A percentile compares a stretch with the other conserved stretches of the same genome.
phyloP scores from a whole-genome alignment of 2,888 invertebrate genomes.

The Morinoia aosen region DNA sequence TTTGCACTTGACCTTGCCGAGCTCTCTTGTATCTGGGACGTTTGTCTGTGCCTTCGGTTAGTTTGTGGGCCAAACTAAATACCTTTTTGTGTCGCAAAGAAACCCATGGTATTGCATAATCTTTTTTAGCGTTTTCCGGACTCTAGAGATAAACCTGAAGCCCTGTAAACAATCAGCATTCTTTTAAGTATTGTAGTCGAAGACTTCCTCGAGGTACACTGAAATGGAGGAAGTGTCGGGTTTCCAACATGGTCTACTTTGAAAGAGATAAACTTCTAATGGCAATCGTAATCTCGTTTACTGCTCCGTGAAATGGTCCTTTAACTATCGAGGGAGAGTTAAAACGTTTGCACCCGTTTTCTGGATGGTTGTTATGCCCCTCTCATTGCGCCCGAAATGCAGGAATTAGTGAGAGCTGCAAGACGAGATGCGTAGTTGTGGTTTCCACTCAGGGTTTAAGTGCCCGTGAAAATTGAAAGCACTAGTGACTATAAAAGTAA shows the following conservation, averaged over 20 bases:
- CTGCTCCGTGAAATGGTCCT: background rate
- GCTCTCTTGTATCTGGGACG: background rate
- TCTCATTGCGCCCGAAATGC: background rate
- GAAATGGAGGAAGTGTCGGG: background rate
- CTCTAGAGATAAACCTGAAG: background rate
- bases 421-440: background rate
- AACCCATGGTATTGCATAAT: background rate
- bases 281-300: background rate
- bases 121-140: background rate
- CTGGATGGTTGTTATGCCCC: background rate
- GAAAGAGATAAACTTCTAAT: constrained; percentile 12
- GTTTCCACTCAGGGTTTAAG: background rate
- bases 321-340: constrained; percentile 17
- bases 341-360: constrained; percentile 12
- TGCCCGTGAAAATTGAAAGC: background rate
- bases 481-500: background rate
- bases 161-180: background rate
- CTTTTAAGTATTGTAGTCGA: background rate
- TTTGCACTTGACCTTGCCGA: background rate
- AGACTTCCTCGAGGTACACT: background rate
- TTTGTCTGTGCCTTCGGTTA: background rate
- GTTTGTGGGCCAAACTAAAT: background rate
- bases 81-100: background rate
- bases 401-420: background rate
- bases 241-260: constrained; percentile 17